Conservation (phyloP, 2,888 invertebrate genomes). For the Thymelicus lineola region DNA sequence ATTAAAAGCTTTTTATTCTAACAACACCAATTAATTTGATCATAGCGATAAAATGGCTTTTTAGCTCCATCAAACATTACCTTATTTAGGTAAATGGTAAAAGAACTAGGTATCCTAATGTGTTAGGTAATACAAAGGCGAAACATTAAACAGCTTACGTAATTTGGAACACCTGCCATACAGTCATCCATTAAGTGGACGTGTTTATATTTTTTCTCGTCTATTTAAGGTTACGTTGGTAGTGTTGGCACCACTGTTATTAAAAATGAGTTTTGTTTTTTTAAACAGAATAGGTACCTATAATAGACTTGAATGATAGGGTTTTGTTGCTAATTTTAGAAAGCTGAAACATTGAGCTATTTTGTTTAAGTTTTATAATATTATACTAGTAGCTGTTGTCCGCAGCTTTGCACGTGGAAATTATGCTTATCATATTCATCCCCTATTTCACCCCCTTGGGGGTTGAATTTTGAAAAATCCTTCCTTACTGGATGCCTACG, state of each 20-base stretch:
- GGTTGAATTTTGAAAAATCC: too few relatives aligned
- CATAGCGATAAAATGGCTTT: too few relatives aligned
- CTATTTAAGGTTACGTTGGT: constrained; percentile 41
- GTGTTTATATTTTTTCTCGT: constrained; percentile 47
- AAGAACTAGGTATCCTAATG: constrained; percentile 22
- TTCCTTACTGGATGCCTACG: too few relatives aligned
- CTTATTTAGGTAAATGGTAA: constrained; percentile 7
- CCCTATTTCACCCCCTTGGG: too few relatives aligned
- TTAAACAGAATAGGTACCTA: constrained; percentile 33
- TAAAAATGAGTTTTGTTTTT: constrained; percentile 32
- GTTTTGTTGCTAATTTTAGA: constrained; percentile 7
- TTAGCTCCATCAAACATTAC: not conserved
- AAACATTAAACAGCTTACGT: constrained; percentile 35
- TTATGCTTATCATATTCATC: too few relatives aligned
- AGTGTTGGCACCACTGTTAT: constrained; percentile 37
- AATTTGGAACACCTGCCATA: constrained; percentile 47
- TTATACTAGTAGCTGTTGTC: too few relatives aligned
- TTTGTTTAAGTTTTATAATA: not conserved
- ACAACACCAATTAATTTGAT: too few relatives aligned
- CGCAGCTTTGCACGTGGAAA: too few relatives aligned
- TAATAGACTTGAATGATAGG: constrained; percentile 11
- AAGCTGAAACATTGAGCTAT: not conserved
- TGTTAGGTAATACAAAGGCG: constrained; percentile 31
- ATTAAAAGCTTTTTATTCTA: too few relatives aligned
- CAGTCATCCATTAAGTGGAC: constrained; percentile 45